These are phyloP conservation scores for Cataglyphis rosenhaueri DNA, from an alignment of 2,888 invertebrate genomes.

Conservation along the genomic window DNA sequence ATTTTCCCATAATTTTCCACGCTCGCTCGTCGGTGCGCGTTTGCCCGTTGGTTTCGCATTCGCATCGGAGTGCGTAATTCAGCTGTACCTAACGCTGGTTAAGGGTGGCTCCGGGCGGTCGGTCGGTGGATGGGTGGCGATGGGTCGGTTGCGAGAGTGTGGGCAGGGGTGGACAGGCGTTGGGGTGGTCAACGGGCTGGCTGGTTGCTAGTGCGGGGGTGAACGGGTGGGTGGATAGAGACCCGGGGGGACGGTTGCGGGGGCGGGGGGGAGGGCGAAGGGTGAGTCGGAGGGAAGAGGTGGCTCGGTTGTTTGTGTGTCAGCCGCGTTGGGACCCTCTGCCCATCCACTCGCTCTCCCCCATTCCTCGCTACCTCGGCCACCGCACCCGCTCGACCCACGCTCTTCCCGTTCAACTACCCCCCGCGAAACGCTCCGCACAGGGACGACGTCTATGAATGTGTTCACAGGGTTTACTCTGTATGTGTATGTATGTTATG, in stretches of 20 bases:
- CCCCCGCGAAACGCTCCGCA: conserved; percentile 68
- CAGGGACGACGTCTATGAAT: conserved; percentile 68
- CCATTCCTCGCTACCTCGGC: conserved; percentile 61
- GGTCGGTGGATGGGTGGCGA: conserved; percentile 65
- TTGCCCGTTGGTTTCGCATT: conserved; percentile 57
- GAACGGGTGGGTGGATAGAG: conserved; percentile 73
- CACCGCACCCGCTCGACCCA: conserved; percentile 61
- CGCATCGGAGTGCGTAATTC: conserved; percentile 81
- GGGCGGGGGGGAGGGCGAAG: conserved; percentile 29
- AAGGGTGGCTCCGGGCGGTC: conserved; percentile 73
- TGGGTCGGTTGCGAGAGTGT: conserved; percentile 65
- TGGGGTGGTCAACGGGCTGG: conserved; percentile 70
- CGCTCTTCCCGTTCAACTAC: conserved; percentile 79
- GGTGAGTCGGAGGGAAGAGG: conserved; percentile 67
- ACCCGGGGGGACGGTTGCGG: conserved; percentile 59
- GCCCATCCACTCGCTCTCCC: conserved; percentile 68
- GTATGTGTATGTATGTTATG: conserved; percentile 69
- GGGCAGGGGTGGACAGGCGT: conserved; percentile 64
- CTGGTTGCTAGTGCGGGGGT: conserved; percentile 69
- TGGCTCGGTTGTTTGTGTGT: conserved; percentile 84
- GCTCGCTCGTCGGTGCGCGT: conserved; percentile 43
- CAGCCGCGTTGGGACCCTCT: conserved; percentile 84
- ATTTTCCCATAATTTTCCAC: conserved; percentile 70
- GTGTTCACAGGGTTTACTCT: conserved; percentile 54
- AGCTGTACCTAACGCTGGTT: conserved; percentile 79